Evolutionary conservation across 2,113 vertebrate species (phyloP).

Genomic region (Dasyornis broadbenti): DNA sequence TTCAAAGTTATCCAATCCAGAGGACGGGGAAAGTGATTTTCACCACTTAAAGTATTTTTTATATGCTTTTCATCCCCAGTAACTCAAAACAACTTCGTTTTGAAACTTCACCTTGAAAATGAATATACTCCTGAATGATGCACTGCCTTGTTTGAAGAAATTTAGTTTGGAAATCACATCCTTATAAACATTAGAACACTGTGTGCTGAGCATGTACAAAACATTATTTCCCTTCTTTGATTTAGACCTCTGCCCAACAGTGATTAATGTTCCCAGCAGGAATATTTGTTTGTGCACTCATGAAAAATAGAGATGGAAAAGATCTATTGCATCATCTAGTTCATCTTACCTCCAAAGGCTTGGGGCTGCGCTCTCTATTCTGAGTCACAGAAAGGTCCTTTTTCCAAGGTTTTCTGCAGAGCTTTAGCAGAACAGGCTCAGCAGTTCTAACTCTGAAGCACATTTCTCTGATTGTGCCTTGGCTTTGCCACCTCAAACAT

Average conservation of each 20-base stretch:
- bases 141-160: slow-evolving; percentile 41
- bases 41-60: background rate
- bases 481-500: background rate
- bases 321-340: background rate
- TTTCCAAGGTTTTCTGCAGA: background rate
- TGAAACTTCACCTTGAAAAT: slow-evolving; percentile 6
- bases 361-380: background rate
- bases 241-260: slow-evolving; percentile 2
- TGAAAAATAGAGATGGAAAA: slow-evolving; percentile 23
- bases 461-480: background rate
- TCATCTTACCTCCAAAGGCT: background rate
- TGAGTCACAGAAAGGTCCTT: background rate
- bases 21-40: background rate
- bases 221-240: slow-evolving; percentile 15
- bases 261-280: slow-evolving; percentile 26
- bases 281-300: slow-evolving; percentile 15
- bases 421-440: background rate
- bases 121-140: background rate
- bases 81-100: slow-evolving; percentile 35
- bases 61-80: background rate
- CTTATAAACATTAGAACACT: slow-evolving; percentile 36
- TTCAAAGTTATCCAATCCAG: background rate
- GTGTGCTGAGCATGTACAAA: slow-evolving; percentile 19
- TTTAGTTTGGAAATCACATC: slow-evolving; percentile 52
- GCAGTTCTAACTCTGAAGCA: background rate